These are phyloP conservation scores for Drosophila lacertosa DNA, from an alignment of 1,140 invertebrate genomes.

Conservation along the genomic window DNA sequence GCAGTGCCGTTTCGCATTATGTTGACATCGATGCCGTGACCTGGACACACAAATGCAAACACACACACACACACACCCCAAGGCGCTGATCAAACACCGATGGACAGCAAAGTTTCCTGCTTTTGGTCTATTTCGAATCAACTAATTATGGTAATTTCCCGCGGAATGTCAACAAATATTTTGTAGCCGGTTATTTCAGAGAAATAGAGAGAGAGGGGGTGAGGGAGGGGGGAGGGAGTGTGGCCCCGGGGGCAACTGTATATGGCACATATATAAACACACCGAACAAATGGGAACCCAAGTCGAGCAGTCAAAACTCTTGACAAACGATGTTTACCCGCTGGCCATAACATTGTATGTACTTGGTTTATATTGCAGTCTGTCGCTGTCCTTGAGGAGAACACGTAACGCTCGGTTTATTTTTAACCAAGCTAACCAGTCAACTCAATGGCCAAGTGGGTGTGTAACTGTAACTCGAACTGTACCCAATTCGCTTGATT, in stretches of 20 bases:
- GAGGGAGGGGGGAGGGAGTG: background rate
- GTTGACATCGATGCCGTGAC: slow-evolving; percentile 55
- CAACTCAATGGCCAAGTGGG: slow-evolving; percentile 39
- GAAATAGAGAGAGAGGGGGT: background rate
- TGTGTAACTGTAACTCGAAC: slow-evolving; percentile 55
- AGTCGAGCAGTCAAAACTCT: slow-evolving; percentile 55
- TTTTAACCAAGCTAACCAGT: slow-evolving; percentile 69
- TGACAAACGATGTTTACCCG: slow-evolving; percentile 80
- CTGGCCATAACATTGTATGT: slow-evolving; percentile 35
- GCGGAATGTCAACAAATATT: slow-evolving; percentile 81
- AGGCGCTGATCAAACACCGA: slow-evolving; percentile 59
- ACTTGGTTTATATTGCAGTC: slow-evolving; percentile 28
- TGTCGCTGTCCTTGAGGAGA: slow-evolving; percentile 43
- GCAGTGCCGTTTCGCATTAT: slow-evolving; percentile 62
- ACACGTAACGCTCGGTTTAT: slow-evolving; percentile 68
- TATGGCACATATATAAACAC: background rate
- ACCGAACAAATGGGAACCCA: background rate
- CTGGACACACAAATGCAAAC: slow-evolving; percentile 26
- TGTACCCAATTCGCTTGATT: slow-evolving; percentile 77
- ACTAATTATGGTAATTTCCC: slow-evolving; percentile 81
- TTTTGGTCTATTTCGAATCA: slow-evolving; percentile 70
- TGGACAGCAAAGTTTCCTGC: slow-evolving; percentile 27
- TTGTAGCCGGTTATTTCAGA: slow-evolving; percentile 63
- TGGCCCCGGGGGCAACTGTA: background rate
- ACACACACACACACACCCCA: slow-evolving; percentile 2